Evolutionary conservation across 2,888 invertebrate species (phyloP), one percentile per base, ranked within the genome.

Genomic region (Melanotus villosus): DNA sequence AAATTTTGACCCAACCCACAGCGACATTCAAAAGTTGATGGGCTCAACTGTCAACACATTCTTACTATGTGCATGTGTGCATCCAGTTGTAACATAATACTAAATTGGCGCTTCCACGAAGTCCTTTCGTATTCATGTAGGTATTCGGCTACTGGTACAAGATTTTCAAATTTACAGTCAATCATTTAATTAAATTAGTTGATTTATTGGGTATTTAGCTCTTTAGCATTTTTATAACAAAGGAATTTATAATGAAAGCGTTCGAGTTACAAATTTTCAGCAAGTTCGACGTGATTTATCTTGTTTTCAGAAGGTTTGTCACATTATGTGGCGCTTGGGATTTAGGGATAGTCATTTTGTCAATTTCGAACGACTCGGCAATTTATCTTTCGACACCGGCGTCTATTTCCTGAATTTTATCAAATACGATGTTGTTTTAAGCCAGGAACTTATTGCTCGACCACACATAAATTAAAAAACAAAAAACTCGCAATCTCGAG

Each of bases 331-430:
- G 70, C 66, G 70, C 70, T 70, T 62, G 65, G 70, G 66, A 66
- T 65, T 66, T 66, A 62, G 45, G 66, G 66, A 60, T 58, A 67
- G 71, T 71, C 70, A 69, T 71, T 71, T 73, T 69, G 72, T 72
- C 72, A 72, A 72, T 72, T 66, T 60, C 21, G 65, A 62, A 62
- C 64, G 71, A 63, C 71, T 54, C 45, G 62, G 57, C 63, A 68
- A 72, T 73, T 68, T 65, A 67, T 73, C 73, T 72, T 70, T 73
- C 70, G 43, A 41, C 73, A 62, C 65, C 59, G 70, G 69, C 73
- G 73, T 68, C 70, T 63, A 59, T 64, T 67, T 70, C 64, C 70
- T 70, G 69, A 65, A 30, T 65, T 69, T 41, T 60, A 65, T 69
- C 43, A 41, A 50, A 19, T 14, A 12, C 23, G 19, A 18, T 52